Conservation (phyloP, 2,797 vertebrate species). For the Poeciliopsis paucimaculata region DNA sequence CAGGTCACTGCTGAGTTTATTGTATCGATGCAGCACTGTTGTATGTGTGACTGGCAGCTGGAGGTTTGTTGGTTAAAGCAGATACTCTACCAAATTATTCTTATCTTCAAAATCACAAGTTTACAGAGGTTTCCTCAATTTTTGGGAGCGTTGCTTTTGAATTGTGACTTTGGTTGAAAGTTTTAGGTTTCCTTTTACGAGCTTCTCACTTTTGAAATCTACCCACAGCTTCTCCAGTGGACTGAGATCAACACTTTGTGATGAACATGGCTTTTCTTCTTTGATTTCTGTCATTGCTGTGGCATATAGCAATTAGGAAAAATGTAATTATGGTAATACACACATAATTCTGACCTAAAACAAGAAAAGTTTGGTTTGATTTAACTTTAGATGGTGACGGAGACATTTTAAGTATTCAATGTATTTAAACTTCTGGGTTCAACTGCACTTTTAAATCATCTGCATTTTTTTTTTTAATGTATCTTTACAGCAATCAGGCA, state of each 20-base stretch:
- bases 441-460: not conserved
- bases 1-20: slow-evolving; percentile 40
- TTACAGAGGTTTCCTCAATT: not conserved
- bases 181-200: not conserved
- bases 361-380: not conserved
- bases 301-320: not conserved
- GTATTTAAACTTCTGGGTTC: not conserved
- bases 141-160: not conserved
- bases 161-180: not conserved
- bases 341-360: not conserved
- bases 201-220: too few relatives aligned
- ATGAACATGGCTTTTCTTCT: not conserved
- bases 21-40: slow-evolving; percentile 24
- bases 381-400: not conserved
- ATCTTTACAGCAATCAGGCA: not conserved
- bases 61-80: slow-evolving; percentile 22
- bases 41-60: slow-evolving; percentile 20
- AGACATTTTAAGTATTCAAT: not conserved
- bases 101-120: not conserved
- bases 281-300: not conserved
- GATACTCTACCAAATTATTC: slow-evolving; percentile 29
- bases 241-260: too few relatives aligned
- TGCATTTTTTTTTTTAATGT: not conserved
- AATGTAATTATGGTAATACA: not conserved
- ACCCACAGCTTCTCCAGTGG: too few relatives aligned